Percentiles rank a stretch among this genome's conserved stretches.
These are phyloP conservation scores for Globodera rostochiensis DNA, from an alignment of 1,140 invertebrate genomes.

Conservation along the genomic window DNA sequence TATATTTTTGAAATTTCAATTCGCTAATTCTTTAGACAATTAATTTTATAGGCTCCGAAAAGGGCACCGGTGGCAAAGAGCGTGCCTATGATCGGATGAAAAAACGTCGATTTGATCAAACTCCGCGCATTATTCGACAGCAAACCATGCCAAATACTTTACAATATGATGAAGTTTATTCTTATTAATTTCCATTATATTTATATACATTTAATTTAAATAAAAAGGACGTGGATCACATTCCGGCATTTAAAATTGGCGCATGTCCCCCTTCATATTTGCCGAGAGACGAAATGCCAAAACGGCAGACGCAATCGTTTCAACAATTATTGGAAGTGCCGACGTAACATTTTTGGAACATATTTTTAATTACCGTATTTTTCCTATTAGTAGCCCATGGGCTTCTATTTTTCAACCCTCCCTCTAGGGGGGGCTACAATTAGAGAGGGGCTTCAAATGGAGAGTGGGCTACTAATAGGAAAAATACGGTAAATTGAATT, in stretches of 20 bases:
- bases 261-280: conserved; percentile 26
- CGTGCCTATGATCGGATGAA: conserved; percentile 11
- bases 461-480: too few species aligned
- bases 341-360: not conserved
- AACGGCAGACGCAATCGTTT: not conserved
- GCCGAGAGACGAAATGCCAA: conserved; percentile 5
- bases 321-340: conserved; percentile 12
- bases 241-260: conserved; percentile 13
- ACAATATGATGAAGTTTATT: not conserved
- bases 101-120: not conserved
- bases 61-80: conserved; percentile 5
- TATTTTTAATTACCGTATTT: not conserved
- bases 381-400: too few species aligned
- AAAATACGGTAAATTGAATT: not conserved
- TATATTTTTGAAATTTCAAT: not conserved
- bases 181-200: not conserved
- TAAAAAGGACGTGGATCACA: not conserved
- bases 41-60: not conserved
- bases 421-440: too few species aligned
- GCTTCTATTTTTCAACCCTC: too few species aligned
- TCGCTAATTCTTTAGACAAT: too few species aligned
- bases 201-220: not conserved
- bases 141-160: not conserved
- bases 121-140: not conserved
- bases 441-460: too few species aligned